Evolutionary conservation across 2,888 invertebrate genomes (phyloP).

Genomic region (Fabriciana adippe): DNA sequence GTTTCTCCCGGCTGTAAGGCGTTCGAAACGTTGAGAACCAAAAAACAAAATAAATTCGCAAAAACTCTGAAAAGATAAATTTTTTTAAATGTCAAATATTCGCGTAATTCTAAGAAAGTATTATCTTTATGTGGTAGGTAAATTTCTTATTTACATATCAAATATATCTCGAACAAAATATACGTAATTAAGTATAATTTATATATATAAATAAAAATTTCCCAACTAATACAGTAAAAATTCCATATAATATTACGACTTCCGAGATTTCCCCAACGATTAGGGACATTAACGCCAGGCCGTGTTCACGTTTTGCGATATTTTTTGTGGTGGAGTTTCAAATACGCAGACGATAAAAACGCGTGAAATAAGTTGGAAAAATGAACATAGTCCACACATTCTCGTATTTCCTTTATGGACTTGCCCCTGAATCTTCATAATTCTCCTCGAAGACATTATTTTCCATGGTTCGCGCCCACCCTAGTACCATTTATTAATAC

Average conservation of each 20-base stretch:
- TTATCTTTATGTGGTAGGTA: no score
- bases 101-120: no score
- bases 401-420: conserved; percentile 47
- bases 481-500: conserved; percentile 44
- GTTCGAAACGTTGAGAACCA: no score
- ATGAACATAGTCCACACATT: conserved; percentile 69
- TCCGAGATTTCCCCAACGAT: conserved; percentile 37
- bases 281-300: conserved; percentile 40
- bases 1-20: no score
- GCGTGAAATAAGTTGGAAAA: conserved; percentile 72
- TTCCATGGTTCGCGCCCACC: conserved; percentile 62
- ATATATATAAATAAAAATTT: neutral
- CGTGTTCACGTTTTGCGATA: conserved; percentile 43
- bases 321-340: conserved; percentile 55
- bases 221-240: neutral
- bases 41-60: no score
- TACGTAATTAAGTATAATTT: no score
- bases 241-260: conserved; percentile 20
- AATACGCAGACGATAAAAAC: conserved; percentile 51
- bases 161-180: no score
- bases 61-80: no score
- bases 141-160: no score
- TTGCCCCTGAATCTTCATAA: conserved; percentile 53
- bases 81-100: no score
- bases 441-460: conserved; percentile 66